Percentiles rank a stretch among this genome's conserved stretches.
Conservation (phyloP, 2,113 vertebrate genomes). For the Elanoides forficatus region DNA sequence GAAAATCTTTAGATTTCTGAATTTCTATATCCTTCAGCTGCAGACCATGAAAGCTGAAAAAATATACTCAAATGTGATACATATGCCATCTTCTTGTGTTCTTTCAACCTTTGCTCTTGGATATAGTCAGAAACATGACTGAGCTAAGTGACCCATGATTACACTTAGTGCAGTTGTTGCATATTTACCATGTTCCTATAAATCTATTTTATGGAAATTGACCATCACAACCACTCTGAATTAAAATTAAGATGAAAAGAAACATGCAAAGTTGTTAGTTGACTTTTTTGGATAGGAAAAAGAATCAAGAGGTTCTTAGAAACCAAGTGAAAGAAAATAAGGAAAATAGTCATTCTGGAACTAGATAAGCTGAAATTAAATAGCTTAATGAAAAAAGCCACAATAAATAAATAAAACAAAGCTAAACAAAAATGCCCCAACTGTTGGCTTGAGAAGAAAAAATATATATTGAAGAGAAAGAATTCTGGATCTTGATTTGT, state of each 20-base stretch:
- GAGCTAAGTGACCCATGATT: neutral
- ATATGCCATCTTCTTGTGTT: neutral
- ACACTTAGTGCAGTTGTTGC: neutral
- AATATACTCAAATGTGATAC: neutral
- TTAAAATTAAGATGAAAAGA: neutral
- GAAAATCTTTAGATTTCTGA: neutral
- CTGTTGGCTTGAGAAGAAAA: neutral
- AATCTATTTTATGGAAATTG: neutral
- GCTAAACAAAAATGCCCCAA: fast-evolving
- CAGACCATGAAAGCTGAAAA: neutral
- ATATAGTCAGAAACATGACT: neutral
- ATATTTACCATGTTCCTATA: neutral
- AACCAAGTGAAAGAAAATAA: neutral
- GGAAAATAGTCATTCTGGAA: neutral
- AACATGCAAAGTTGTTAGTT: neutral
- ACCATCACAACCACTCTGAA: neutral
- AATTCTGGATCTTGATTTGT: neutral
- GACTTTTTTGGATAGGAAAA: neutral
- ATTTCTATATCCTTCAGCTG: neutral
- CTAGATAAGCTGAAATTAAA: neutral
- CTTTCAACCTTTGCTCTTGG: neutral
- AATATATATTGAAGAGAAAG: neutral
- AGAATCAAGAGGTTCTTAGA: neutral
- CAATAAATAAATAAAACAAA: neutral
- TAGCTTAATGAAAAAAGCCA: neutral